A percentile compares a stretch with the other conserved stretches of the same genome.
phyloP scores from a whole-genome alignment of 2,113 vertebrate species.

The Salminus brasiliensis region DNA sequence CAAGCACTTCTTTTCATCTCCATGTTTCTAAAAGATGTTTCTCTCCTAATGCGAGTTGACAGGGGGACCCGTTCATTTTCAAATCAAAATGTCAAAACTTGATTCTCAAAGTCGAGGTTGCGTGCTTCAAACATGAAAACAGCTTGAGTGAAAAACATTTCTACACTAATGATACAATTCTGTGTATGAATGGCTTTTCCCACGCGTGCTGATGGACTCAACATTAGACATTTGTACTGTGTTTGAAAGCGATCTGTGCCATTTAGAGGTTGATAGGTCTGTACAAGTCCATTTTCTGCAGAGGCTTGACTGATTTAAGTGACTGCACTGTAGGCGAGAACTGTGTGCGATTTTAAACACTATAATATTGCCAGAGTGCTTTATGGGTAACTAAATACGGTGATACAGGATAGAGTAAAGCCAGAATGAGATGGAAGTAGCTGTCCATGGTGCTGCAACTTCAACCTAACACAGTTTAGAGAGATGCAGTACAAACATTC shows the following conservation, averaged over 20 bases:
- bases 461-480: neutral
- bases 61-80: slow-evolving; percentile 7
- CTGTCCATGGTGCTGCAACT: slow-evolving; percentile 1
- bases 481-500: no score
- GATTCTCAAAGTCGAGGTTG: slow-evolving; percentile 15
- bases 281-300: slow-evolving; percentile 19
- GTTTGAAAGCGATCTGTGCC: slow-evolving; percentile 4
- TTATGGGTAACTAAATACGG: slow-evolving; percentile 10
- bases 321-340: slow-evolving; percentile 9
- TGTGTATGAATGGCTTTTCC: neutral
- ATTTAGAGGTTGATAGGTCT: slow-evolving; percentile 24
- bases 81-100: slow-evolving; percentile 29
- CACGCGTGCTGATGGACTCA: neutral
- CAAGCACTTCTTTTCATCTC: slow-evolving; percentile 11
- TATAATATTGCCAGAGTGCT: slow-evolving; percentile 11
- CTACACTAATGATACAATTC: slow-evolving; percentile 19
- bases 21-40: neutral
- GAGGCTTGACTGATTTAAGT: slow-evolving; percentile 31
- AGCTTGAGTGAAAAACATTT: neutral
- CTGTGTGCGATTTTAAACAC: neutral
- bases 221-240: neutral
- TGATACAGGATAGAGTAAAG: neutral
- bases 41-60: neutral
- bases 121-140: slow-evolving; percentile 15
- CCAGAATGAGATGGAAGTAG: slow-evolving; percentile 10